Conservation (phyloP, 2,797 vertebrate genomes). For the Acanthornis magna region DNA sequence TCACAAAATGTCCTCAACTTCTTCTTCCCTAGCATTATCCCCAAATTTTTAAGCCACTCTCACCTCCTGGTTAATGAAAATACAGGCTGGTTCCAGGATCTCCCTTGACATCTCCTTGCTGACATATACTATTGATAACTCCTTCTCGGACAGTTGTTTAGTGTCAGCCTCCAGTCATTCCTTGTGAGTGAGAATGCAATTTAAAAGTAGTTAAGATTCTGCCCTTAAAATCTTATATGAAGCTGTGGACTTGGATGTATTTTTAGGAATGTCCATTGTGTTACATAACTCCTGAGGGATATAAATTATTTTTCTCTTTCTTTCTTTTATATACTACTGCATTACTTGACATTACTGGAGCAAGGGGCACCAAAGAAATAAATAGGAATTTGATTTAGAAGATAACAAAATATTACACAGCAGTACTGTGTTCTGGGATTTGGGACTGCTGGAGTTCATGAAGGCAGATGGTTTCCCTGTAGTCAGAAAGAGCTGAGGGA, state of each 20-base stretch:
- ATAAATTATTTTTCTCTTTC: neutral
- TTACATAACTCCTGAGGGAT: neutral
- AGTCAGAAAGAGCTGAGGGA: neutral
- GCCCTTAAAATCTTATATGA: neutral
- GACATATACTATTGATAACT: conserved; percentile 46
- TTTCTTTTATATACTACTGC: neutral
- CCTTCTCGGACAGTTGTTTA: neutral
- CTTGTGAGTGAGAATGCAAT: conserved; percentile 1
- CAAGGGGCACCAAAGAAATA: neutral
- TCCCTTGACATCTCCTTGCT: neutral
- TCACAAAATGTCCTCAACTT: neutral
- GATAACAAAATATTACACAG: neutral
- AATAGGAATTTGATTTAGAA: neutral
- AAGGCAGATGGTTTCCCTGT: neutral
- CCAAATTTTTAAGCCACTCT: neutral
- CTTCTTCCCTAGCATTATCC: neutral
- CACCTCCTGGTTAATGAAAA: conserved; percentile 19
- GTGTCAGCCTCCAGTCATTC: conserved; percentile 4
- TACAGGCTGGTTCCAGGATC: conserved; percentile 11
- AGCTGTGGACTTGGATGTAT: neutral
- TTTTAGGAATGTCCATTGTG: neutral
- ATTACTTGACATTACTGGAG: neutral
- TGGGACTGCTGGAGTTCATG: neutral
- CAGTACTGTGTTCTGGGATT: neutral
- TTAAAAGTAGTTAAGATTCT: conserved; percentile 20